phyloP scores from a whole-genome alignment of 2,888 invertebrate genomes.

The Melinopterus prodromus region DNA sequence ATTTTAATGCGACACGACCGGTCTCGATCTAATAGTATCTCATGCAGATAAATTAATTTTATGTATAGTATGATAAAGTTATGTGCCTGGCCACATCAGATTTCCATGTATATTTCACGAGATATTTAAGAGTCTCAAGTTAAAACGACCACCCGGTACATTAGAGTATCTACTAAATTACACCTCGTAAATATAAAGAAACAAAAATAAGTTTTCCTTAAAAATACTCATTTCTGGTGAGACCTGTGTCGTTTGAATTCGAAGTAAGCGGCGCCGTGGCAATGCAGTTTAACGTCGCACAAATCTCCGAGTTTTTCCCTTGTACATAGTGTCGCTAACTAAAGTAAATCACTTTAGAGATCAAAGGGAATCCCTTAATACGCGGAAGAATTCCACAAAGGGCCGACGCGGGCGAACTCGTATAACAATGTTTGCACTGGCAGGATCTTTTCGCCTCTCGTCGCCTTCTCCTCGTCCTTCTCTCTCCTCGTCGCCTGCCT shows the following conservation, averaged over 20 bases:
- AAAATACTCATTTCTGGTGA: too few relatives aligned
- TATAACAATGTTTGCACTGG: not conserved
- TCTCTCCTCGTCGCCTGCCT: not conserved
- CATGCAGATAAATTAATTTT: too few relatives aligned
- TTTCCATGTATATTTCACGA: too few relatives aligned
- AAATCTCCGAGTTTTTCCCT: not conserved
- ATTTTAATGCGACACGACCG: too few relatives aligned
- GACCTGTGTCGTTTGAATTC: not conserved
- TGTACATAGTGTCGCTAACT: slow-evolving; percentile 4
- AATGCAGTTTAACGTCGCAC: not conserved
- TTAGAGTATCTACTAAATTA: too few relatives aligned
- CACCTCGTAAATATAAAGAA: too few relatives aligned
- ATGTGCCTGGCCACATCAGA: too few relatives aligned
- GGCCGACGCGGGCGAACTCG: slow-evolving; percentile 4
- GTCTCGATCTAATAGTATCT: too few relatives aligned
- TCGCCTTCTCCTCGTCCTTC: not conserved
- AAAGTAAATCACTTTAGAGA: slow-evolving; percentile 4
- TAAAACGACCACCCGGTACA: too few relatives aligned
- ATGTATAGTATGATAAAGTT: too few relatives aligned
- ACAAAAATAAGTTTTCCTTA: too few relatives aligned
- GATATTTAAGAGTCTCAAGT: too few relatives aligned
- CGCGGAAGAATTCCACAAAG: slow-evolving; percentile 4
- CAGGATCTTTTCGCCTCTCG: not conserved
- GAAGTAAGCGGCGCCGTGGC: not conserved
- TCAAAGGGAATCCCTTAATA: not conserved